These are phyloP conservation scores for Cyprinodon variegatus DNA, from an alignment of 2,113 vertebrate species.

Conservation along the genomic window DNA sequence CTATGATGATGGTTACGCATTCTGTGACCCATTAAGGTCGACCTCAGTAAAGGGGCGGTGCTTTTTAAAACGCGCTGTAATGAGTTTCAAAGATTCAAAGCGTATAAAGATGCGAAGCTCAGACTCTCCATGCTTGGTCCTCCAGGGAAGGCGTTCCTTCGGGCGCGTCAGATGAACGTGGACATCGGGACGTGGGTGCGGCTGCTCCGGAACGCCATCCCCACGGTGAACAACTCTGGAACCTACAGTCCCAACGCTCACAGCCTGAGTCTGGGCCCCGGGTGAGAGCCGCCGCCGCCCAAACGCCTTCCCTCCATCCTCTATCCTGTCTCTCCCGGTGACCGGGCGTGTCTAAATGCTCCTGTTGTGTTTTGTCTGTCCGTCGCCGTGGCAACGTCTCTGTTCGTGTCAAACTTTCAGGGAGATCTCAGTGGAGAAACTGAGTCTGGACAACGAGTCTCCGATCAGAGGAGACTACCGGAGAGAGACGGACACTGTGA, in stretches of 20 bases:
- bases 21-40: too few species aligned
- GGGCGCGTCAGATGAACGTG: conserved; percentile 90
- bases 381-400: conserved; percentile 15
- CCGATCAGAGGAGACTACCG: conserved; percentile 77
- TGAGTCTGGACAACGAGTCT: conserved; percentile 82
- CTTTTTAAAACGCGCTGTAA: too few species aligned
- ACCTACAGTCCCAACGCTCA: conserved; percentile 82
- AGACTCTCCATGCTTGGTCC: conserved; percentile 1
- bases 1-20: too few species aligned
- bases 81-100: too few species aligned
- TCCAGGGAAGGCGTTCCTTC: conserved; percentile 86
- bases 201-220: conserved; percentile 86
- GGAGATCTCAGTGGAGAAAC: conserved; percentile 86
- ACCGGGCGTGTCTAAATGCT: conserved; percentile 43
- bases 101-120: too few species aligned
- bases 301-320: conserved; percentile 35
- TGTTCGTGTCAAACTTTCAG: conserved; percentile 67
- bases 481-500: conserved; percentile 70
- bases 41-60: too few species aligned
- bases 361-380: conserved; percentile 51
- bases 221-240: conserved; percentile 79
- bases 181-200: conserved; percentile 90
- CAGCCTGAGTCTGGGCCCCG: conserved; percentile 56
- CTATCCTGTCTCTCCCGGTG: conserved; percentile 59
- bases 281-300: conserved; percentile 51